Evolutionary conservation across 2,888 invertebrate genomes (phyloP), one percentile per base, ranked within the genome.

Genomic region (Erynnis tages): DNA sequence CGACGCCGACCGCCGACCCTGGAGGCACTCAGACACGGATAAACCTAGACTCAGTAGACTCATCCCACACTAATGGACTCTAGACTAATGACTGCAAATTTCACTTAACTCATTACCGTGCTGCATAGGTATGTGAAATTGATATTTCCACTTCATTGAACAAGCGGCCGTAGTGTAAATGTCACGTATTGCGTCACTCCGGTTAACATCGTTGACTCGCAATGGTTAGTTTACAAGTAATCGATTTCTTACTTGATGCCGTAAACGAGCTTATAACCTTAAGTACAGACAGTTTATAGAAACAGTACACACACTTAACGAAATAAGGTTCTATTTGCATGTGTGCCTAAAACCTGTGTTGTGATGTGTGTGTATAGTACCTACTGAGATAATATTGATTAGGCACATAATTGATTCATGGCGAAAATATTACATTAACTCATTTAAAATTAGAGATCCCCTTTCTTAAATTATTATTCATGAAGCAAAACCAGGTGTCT

Each of bases 1-100:
- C 54, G 80, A 58, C 78, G 72, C 72, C 63, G 54, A 44, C 45
- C 78, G 72, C 72, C 63, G 54, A 44, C 45, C 47, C 47, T 53
- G 47, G 52, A 37, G 55, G 34, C 59, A 57, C 57, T 59, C 55
- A 60, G 65, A 58, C 59, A 50, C 55, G 56, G 52, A 54, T 54
- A 37, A 54, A 53, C 30, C 41, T 61, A 59, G 58, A 59, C 64
- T 65, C 67, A 62, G 70, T 65, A 62, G 55, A 66, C 57, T 61
- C 61, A 3, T 17, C 14, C 16, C 11, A 16, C 35, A 56, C 64
- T 74, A 76, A 76, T 76, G 69, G 68, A 62, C 67, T 66, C 58
- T 59, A 54, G 63, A 65, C 35, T 53, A 55, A 56, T 55, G 47
- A 52, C 49, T 16, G 19, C 4, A 19, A 17, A 41, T 34, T 41